Conservation (phyloP, 1,140 invertebrate species). For the Drosophila mojavensis region DNA sequence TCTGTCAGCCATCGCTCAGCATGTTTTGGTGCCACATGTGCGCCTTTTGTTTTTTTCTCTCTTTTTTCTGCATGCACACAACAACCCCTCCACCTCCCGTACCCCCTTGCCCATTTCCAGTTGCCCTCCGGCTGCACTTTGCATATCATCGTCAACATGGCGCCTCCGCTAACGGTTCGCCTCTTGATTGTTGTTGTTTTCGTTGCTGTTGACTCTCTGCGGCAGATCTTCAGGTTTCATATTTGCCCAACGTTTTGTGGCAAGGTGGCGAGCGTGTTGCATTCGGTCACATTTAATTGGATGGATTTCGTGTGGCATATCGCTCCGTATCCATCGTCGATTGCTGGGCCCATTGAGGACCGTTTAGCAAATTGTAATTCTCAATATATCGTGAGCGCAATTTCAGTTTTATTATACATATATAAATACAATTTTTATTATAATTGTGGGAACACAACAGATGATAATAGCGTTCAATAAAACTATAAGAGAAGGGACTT, state of each 20-base stretch:
- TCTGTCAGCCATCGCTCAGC: constrained; percentile 7
- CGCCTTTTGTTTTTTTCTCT: constrained; percentile 44
- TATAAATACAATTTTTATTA: constrained; percentile 30
- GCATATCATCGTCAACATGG: constrained; percentile 63
- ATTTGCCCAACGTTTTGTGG: constrained; percentile 35
- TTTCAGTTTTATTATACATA: constrained; percentile 18
- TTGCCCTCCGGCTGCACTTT: constrained; percentile 51
- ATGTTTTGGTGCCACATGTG: constrained; percentile 61
- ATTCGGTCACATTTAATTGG: constrained; percentile 62
- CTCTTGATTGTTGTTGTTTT: constrained; percentile 23
- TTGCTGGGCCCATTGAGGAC: constrained; percentile 9
- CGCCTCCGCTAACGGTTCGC: constrained; percentile 52
- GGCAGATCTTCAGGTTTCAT: constrained; percentile 32
- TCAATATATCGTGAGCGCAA: constrained; percentile 37
- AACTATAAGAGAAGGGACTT: neutral
- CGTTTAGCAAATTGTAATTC: constrained; percentile 52
- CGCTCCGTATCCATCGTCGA: constrained; percentile 26
- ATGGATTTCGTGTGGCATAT: constrained; percentile 54
- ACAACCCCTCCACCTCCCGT: neutral
- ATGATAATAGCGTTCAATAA: neutral
- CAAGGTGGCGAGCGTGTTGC: constrained; percentile 52
- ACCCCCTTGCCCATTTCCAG: neutral
- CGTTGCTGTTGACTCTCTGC: constrained; percentile 10
- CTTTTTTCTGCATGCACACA: constrained; percentile 15
- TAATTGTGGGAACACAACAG: constrained; percentile 36